phyloP scores from a whole-genome alignment of 2,113 vertebrate genomes.

The Phyllostomus discolor region DNA sequence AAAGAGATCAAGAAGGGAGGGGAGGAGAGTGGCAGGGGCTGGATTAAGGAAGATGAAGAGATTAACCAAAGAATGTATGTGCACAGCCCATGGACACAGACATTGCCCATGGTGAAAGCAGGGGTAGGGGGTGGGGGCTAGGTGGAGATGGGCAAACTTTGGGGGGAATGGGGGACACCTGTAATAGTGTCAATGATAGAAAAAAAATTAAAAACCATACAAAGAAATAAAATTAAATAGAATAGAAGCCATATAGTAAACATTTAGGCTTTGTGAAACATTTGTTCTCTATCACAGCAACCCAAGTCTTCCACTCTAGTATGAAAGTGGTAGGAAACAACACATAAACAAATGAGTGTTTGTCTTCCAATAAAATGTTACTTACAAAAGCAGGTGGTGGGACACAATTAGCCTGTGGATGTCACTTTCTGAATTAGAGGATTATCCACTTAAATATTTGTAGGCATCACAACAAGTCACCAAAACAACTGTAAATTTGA shows the following conservation, averaged over 20 bases:
- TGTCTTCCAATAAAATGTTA: background rate
- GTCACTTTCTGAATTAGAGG: background rate
- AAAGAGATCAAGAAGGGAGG: too few relatives aligned
- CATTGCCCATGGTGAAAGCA: too few relatives aligned
- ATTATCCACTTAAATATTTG: background rate
- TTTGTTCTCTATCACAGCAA: background rate
- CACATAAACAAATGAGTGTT: background rate
- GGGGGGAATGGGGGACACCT: too few relatives aligned
- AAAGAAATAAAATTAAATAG: background rate
- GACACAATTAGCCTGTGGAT: background rate
- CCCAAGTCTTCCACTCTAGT: background rate
- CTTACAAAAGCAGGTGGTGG: background rate
- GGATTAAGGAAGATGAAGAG: too few relatives aligned
- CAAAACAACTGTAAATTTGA: background rate
- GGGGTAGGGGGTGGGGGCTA: too few relatives aligned
- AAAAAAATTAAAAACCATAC: too few relatives aligned
- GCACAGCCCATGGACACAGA: too few relatives aligned
- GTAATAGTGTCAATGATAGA: too few relatives aligned
- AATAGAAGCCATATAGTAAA: background rate
- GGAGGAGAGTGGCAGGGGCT: too few relatives aligned
- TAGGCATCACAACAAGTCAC: background rate
- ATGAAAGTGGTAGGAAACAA: background rate
- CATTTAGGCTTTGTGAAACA: background rate
- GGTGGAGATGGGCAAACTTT: too few relatives aligned
- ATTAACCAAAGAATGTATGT: too few relatives aligned